Conservation (phyloP, 2,888 invertebrate genomes). For the Trilocha varians region DNA sequence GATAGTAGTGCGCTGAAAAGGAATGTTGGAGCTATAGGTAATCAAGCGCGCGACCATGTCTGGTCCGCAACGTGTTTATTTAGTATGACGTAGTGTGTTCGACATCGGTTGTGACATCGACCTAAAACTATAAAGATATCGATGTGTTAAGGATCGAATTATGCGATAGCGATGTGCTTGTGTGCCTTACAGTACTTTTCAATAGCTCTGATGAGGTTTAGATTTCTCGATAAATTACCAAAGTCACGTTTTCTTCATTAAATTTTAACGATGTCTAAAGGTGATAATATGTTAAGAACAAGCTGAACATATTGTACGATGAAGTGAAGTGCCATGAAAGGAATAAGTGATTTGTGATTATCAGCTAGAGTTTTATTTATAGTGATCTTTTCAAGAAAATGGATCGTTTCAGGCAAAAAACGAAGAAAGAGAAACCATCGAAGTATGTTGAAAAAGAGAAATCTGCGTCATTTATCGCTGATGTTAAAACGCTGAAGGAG, state of each 20-base stretch:
- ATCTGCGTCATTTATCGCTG: constrained; percentile 34
- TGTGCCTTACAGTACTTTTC: constrained; percentile 1
- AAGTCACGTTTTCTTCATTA: constrained; percentile 40
- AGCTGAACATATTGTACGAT: constrained; percentile 27
- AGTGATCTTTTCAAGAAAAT: constrained; percentile 21
- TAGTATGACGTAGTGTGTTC: constrained; percentile 20
- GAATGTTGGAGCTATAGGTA: constrained; percentile 16
- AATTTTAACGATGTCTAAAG: constrained; percentile 52
- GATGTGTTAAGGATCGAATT: constrained; percentile 14
- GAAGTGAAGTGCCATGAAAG: constrained; percentile 18
- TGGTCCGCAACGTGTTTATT: constrained; percentile 27
- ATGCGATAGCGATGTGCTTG: constrained; percentile 11
- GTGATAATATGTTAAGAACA: constrained; percentile 36
- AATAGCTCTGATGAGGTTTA: background rate
- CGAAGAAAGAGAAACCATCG: constrained; percentile 41
- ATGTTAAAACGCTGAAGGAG: constrained; percentile 53
- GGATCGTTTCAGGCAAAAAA: constrained; percentile 48
- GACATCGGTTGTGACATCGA: constrained; percentile 8
- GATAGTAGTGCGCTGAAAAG: constrained; percentile 21
- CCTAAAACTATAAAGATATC: constrained; percentile 14
- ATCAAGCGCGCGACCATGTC: constrained; percentile 18
- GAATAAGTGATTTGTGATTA: constrained; percentile 13
- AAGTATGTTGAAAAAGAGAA: constrained; percentile 42
- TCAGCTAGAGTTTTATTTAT: constrained; percentile 14
- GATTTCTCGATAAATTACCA: constrained; percentile 35